These are phyloP conservation scores for Hirundo rustica DNA, from an alignment of 2,797 vertebrate genomes.

Conservation along the genomic window DNA sequence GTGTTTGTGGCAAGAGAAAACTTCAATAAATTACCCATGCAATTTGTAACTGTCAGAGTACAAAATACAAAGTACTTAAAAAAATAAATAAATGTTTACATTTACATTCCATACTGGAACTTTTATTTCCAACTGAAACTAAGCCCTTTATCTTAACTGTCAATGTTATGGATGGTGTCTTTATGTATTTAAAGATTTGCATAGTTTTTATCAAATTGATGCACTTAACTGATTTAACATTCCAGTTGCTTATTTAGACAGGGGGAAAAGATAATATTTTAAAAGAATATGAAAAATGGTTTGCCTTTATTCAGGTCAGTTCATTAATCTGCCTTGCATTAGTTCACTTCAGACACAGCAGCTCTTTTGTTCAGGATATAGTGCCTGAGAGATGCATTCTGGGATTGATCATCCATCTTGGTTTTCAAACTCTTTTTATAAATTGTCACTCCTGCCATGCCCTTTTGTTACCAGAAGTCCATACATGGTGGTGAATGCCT, in stretches of 20 bases:
- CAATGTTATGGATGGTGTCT: slow-evolving; percentile 74
- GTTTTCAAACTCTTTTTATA: background rate
- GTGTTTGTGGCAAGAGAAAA: background rate
- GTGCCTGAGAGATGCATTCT: background rate
- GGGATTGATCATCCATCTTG: background rate
- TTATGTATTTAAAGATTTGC: slow-evolving; percentile 72
- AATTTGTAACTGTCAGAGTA: slow-evolving; percentile 69
- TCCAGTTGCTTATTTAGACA: slow-evolving; percentile 50
- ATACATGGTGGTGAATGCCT: background rate
- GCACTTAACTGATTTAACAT: slow-evolving; percentile 67
- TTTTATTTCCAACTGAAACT: slow-evolving; percentile 60
- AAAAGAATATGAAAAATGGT: slow-evolving; percentile 62
- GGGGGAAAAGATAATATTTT: slow-evolving; percentile 50
- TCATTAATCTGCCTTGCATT: background rate
- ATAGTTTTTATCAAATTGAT: slow-evolving; percentile 71
- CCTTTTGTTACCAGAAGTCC: background rate
- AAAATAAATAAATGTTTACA: slow-evolving; percentile 22
- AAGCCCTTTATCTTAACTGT: slow-evolving; percentile 73
- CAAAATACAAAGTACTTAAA: slow-evolving; percentile 11
- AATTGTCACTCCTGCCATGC: background rate
- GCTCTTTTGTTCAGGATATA: background rate
- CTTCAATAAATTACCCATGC: slow-evolving; percentile 60
- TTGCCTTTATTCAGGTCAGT: background rate
- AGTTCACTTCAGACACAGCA: background rate
- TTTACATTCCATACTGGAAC: slow-evolving; percentile 58